Percentiles rank a stretch among this genome's conserved stretches.
phyloP scores from a whole-genome alignment of 2,888 invertebrate genomes.

The Morpho deidamia region DNA sequence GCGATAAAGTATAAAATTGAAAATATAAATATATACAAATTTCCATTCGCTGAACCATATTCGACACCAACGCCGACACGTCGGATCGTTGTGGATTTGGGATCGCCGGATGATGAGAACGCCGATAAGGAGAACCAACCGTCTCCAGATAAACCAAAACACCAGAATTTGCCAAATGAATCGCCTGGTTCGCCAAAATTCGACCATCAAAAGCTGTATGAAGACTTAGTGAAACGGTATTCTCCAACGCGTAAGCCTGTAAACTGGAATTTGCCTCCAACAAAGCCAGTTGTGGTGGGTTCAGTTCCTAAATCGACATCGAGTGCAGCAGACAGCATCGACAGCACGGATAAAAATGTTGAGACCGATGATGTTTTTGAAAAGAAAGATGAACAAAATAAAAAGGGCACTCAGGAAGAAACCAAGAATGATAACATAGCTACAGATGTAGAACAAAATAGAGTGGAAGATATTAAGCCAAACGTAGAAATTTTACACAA shows the following conservation, averaged over 20 bases:
- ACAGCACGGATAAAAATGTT: conserved; percentile 44
- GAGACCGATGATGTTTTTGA: conserved; percentile 61
- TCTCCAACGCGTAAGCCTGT: conserved; percentile 68
- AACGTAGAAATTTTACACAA: conserved; percentile 43
- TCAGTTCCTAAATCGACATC: conserved; percentile 64
- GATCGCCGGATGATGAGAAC: conserved; percentile 42
- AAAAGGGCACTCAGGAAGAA: conserved; percentile 20
- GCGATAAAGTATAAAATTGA: conserved; percentile 63
- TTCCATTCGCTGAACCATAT: conserved; percentile 72
- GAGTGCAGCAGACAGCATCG: conserved; percentile 48
- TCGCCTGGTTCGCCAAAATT: conserved; percentile 46
- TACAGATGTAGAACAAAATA: conserved; percentile 13
- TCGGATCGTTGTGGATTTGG: conserved; percentile 52
- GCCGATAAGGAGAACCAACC: conserved; percentile 55
- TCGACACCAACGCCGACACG: conserved; percentile 65
- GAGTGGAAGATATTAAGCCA: conserved; percentile 30
- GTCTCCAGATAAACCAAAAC: conserved; percentile 41
- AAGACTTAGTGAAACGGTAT: conserved; percentile 65
- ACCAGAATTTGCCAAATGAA: conserved; percentile 49
- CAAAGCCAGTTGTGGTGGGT: conserved; percentile 62
- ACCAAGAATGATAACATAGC: conserved; percentile 20
- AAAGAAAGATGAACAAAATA: conserved; percentile 37
- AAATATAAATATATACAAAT: conserved; percentile 69
- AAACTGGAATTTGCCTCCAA: conserved; percentile 68
- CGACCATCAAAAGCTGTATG: conserved; percentile 66